Base-by-base conservation (phyloP, 2,888 invertebrate species). In the Drosophila anomelani region DNA sequence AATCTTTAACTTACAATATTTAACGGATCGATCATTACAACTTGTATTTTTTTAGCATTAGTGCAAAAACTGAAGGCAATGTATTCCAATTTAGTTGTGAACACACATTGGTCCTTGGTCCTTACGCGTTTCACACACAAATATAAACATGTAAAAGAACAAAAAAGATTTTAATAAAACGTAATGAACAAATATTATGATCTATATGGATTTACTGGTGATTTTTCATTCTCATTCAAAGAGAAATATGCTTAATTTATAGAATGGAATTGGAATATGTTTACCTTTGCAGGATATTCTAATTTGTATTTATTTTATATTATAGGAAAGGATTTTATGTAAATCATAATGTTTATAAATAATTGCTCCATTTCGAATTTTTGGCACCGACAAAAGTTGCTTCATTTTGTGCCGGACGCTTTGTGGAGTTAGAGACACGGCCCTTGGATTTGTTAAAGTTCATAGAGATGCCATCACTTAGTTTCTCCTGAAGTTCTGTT, bases 61-160 rank as follows among this genome's bases (percentile, higher is more conserved):
- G 78, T 64, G 56, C 55, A 80, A 29, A 29, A 47, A 10, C 47
- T 29, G 46, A 74, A 74, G 74, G 68, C 74, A 79, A 58, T 73
- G 68, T 85, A 87, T 72, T 87, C 54, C 47, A 71, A 68, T 68
- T 77, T 79, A 74, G 73, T 58, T 41, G 75, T 79, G 85, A 78
- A 76, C 55, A 66, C 68, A 62, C 66, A 59, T 76, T 63, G 81
- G 66, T 20, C 43, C 57, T 38, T 61, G 79, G 61, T 26, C 43
- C 54, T 34, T 49, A 26, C 17, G 17, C 39, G 47, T 41, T 15
- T 59, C 43, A 61, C 41, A 54, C 44, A 75, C 51, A 75, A 55
- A 64, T 67, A 68, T 69, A 58, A 49, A 79, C 39, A 61, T 57
- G 74, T 78, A 60, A 46, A 39, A 55, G 59, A 59, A 26, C 56